Evolutionary conservation across 2,113 vertebrate species (phyloP).

Genomic region (Tenrec ecaudatus): DNA sequence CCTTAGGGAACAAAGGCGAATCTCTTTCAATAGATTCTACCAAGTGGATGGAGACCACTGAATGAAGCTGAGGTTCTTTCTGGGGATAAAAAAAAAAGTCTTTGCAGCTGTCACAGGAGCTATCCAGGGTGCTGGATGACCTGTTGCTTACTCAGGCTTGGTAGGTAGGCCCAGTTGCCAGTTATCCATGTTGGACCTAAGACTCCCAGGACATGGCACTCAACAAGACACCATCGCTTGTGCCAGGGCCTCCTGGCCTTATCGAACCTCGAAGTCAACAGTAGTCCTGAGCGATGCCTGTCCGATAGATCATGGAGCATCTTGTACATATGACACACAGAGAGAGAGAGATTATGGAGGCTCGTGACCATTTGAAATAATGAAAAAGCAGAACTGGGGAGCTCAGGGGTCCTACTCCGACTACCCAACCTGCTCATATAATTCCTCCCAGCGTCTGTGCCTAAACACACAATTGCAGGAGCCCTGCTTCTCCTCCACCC

Average conservation of each 20-base stretch:
- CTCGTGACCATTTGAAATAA: background rate
- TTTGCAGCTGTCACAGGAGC: constrained; percentile 36
- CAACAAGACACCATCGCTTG: background rate
- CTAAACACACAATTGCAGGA: background rate
- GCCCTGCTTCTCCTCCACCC: background rate
- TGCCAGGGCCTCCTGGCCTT: background rate
- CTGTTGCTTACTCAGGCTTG: background rate
- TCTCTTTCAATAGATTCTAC: background rate
- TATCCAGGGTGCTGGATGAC: constrained; percentile 80
- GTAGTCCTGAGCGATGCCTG: no score
- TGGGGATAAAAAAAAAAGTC: background rate
- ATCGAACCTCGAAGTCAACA: background rate
- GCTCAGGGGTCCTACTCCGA: background rate
- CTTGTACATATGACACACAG: background rate
- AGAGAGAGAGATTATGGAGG: background rate
- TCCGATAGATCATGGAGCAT: background rate
- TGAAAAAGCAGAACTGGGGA: background rate
- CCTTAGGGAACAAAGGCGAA: background rate
- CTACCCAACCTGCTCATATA: constrained; percentile 6
- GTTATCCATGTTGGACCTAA: background rate
- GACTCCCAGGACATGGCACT: background rate
- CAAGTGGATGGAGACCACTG: background rate
- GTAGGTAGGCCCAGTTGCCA: background rate
- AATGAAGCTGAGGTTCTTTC: background rate
- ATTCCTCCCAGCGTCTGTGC: constrained; percentile 26